Base-by-base conservation (phyloP, 1,140 invertebrate genomes). In the Drosophila parabipectinata region DNA sequence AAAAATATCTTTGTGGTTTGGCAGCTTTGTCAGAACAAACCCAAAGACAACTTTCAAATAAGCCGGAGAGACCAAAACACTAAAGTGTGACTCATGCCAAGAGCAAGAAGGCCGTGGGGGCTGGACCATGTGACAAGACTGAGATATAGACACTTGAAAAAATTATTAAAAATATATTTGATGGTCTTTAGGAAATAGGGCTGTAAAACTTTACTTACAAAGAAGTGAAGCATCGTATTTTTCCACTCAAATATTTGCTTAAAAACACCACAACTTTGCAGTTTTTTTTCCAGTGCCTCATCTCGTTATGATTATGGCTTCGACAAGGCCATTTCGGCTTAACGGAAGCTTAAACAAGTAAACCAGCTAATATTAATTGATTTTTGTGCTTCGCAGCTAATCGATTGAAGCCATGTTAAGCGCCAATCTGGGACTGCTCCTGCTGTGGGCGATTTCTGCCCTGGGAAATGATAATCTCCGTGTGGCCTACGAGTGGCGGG, bases 401-500 rank as follows among this genome's bases (percentile, higher is more conserved):
- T 76, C 50, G 5, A 72, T 78, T 75, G 2, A 30, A 85, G 81
- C 12, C 58, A 69, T 61, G 68, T 26, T 72, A 8, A 50, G 39
- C 8, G 8, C 47, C 28, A 51, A 28, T 28, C 10, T 52, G 30
- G 67, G 50, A 37, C 45, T 77, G 26, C 47, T 85, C 10, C 30
- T 78, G 26, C 62, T 85, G 37, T 77, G 72, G 37, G 55, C 74
- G 66, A 50, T 66, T 50, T 32, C 64, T 32, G 67, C 61, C 37
- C 44, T 37, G 44, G 83, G 79, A 81, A 94, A 94, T 88, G 95
- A 95, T 82, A 94, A 95, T 92, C 92, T 96, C 34, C 93, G 93
- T 50, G 94, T 95, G 4, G 93, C 93, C 10, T 96, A 94, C 87
- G 94, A 95, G 77, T 96, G 95, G 95, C 95, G 94, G 66, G 93